A percentile compares a stretch with the other conserved stretches of the same genome.
phyloP scores from a whole-genome alignment of 2,888 invertebrate species.

The Odontomyia ornata region DNA sequence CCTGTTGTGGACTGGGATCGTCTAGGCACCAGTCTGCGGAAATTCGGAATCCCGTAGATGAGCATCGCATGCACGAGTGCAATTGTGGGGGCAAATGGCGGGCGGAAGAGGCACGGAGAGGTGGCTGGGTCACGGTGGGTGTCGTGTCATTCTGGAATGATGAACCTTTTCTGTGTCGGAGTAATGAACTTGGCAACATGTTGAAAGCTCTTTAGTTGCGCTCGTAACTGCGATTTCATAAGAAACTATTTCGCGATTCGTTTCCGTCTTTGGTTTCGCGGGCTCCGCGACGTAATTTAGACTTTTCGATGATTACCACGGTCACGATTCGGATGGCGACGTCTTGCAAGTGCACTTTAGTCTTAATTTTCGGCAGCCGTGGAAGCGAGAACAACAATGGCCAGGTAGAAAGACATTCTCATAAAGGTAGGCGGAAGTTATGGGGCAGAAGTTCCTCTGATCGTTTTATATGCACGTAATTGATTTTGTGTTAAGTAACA shows the following conservation, averaged over 20 bases:
- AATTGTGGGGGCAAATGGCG: not conserved
- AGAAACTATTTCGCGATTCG: not conserved
- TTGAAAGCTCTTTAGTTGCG: slow-evolving; percentile 17
- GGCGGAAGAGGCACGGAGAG: not conserved
- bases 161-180: slow-evolving; percentile 50
- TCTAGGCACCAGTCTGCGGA: slow-evolving; percentile 32
- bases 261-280: not conserved
- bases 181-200: slow-evolving; percentile 49
- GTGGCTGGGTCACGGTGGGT: slow-evolving; percentile 27
- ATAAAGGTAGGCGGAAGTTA: slow-evolving; percentile 29
- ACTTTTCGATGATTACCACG: not conserved
- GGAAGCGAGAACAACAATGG: not conserved
- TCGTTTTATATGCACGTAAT: slow-evolving; percentile 9
- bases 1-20: slow-evolving; percentile 16
- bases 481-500: slow-evolving; percentile 2
- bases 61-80: not conserved
- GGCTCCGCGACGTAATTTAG: slow-evolving; percentile 1
- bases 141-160: slow-evolving; percentile 47
- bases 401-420: slow-evolving; percentile 24
- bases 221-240: not conserved
- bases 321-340: not conserved
- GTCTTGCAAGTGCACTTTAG: slow-evolving; percentile 2
- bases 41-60: not conserved
- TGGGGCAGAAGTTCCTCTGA: slow-evolving; percentile 15
- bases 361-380: slow-evolving; percentile 20